Percentiles rank a stretch among this genome's conserved stretches.
These are phyloP conservation scores for Anisognathus igniventris DNA, from an alignment of 2,797 vertebrate species.

Conservation along the genomic window DNA sequence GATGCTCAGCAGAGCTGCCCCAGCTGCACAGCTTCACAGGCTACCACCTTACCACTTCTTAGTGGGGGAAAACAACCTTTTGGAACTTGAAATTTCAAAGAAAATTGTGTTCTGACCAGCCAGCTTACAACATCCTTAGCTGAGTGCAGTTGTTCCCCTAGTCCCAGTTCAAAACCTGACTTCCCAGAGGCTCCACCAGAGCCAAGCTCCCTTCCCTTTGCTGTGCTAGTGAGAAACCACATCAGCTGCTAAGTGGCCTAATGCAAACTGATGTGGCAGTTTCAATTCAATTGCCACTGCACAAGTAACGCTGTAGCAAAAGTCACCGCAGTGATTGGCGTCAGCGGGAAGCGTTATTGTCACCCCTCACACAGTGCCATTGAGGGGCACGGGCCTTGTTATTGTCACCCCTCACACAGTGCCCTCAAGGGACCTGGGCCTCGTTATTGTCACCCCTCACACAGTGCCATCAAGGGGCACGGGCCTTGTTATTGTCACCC, in stretches of 20 bases:
- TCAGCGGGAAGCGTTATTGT: neutral
- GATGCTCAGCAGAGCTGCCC: neutral
- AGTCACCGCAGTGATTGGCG: neutral
- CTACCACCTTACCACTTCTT: neutral
- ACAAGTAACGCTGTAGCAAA: neutral
- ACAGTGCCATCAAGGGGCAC: rapidly evolving
- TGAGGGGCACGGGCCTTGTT: neutral
- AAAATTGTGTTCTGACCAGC: neutral
- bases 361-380: neutral
- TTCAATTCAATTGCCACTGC: constrained; percentile 26
- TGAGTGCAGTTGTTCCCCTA: neutral
- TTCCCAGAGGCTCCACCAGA: neutral
- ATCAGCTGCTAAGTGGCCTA: constrained; percentile 24
- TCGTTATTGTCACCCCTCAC: neutral
- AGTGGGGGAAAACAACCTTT: rapidly evolving
- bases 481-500: rapidly evolving
- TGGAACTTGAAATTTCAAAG: neutral
- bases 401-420: rapidly evolving
- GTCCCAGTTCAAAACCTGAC: neutral
- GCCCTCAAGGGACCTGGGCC: rapidly evolving
- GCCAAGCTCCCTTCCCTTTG: neutral
- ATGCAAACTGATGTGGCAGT: constrained; percentile 28
- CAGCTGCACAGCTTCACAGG: neutral
- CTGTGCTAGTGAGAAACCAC: neutral
- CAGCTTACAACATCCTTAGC: neutral